Percentiles rank a stretch among this genome's conserved stretches.
phyloP scores from a whole-genome alignment of 35 echinoderm and acorn worm genomes.

The Ptychodera flava region DNA sequence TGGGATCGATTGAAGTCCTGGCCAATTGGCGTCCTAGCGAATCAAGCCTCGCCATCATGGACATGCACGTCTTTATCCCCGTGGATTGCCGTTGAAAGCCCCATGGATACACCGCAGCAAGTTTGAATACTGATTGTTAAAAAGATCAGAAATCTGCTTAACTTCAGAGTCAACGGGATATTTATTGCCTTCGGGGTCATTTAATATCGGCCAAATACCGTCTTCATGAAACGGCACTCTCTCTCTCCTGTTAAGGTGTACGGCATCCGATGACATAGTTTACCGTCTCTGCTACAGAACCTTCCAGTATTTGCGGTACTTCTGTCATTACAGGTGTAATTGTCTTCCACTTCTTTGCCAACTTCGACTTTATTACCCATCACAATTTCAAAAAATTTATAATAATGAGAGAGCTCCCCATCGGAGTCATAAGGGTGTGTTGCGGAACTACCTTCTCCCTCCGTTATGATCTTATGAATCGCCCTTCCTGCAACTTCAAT shows the following conservation, averaged over 20 bases:
- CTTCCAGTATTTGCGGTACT: neutral
- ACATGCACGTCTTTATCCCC: neutral
- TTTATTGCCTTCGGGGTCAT: neutral
- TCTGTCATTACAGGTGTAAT: neutral
- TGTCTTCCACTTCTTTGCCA: no score
- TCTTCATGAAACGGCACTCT: neutral
- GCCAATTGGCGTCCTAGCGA: neutral
- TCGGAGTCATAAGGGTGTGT: neutral
- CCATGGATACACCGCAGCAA: neutral
- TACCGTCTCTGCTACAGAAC: neutral
- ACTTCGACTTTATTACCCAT: neutral
- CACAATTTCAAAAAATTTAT: neutral
- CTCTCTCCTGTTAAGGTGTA: neutral
- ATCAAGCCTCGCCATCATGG: neutral
- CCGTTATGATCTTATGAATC: neutral
- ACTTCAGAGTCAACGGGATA: neutral
- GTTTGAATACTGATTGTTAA: neutral
- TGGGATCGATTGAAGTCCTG: neutral
- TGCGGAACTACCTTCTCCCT: neutral
- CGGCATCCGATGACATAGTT: neutral
- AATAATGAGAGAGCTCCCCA: neutral
- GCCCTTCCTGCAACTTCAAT: neutral
- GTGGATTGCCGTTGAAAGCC: neutral
- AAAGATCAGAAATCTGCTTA: neutral
- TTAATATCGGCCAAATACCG: neutral